Conservation (phyloP, 2,888 invertebrate genomes). For the Quadroppia sp. region DNA sequence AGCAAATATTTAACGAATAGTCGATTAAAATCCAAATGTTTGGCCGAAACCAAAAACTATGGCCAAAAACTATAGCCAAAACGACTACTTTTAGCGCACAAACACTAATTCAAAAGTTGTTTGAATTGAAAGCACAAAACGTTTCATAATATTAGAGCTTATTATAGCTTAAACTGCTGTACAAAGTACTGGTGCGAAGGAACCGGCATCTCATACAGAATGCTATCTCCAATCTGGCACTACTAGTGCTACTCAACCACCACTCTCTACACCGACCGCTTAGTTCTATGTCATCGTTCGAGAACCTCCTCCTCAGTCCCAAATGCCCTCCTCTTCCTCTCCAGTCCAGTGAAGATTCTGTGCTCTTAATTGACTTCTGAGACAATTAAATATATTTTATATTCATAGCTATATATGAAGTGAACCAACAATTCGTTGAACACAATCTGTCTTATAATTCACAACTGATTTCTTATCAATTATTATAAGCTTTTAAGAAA, state of each 20-base stretch:
- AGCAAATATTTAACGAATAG: not conserved
- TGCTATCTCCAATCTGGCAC: not conserved
- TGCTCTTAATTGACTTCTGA: not conserved
- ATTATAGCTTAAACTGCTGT: not conserved
- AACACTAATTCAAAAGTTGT: slow-evolving; percentile 4
- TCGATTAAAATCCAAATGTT: not conserved
- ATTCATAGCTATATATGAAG: too few relatives aligned
- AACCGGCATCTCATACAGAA: not conserved
- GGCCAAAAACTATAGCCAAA: not conserved
- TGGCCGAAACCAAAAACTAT: not conserved
- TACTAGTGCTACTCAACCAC: not conserved
- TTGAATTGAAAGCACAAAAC: not conserved
- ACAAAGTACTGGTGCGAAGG: not conserved
- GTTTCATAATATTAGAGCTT: not conserved
- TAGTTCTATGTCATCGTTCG: not conserved
- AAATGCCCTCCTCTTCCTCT: not conserved
- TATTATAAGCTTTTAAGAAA: too few relatives aligned
- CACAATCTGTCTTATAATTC: too few relatives aligned
- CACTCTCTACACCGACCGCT: not conserved
- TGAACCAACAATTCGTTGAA: too few relatives aligned
- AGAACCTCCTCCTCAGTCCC: not conserved
- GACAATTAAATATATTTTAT: not conserved
- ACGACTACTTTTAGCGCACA: not conserved
- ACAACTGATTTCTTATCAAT: too few relatives aligned
- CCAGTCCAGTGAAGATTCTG: not conserved